phyloP scores from a whole-genome alignment of 2,888 invertebrate genomes.

The Lottia gigantea region DNA sequence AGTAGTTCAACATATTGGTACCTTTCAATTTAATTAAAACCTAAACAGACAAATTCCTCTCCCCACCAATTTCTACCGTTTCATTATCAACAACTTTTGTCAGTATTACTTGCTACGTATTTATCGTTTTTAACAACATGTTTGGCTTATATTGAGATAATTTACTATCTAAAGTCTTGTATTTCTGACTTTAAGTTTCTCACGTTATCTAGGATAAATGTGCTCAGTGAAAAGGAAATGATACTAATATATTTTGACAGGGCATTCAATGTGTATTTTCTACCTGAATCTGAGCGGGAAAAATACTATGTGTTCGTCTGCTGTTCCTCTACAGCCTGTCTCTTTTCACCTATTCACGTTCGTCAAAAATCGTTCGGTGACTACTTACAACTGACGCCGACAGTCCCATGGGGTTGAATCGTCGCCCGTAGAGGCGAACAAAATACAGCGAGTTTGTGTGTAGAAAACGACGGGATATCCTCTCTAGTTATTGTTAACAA shows the following conservation, averaged over 20 bases:
- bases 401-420: slow-evolving; percentile 7
- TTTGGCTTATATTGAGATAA: background rate
- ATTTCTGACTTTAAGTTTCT: slow-evolving; percentile 7
- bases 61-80: no score
- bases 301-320: slow-evolving; percentile 2
- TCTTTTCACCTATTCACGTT: slow-evolving; percentile 4
- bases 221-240: slow-evolving; percentile 6
- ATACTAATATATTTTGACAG: slow-evolving; percentile 5
- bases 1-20: no score
- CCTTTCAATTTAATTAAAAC: no score
- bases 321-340: slow-evolving; percentile 4
- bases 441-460: slow-evolving; percentile 2
- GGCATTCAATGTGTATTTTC: slow-evolving; percentile 7
- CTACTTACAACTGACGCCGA: slow-evolving; percentile 7
- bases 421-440: slow-evolving; percentile 11
- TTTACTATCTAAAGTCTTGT: background rate
- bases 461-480: background rate
- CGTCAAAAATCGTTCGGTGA: slow-evolving; percentile 8
- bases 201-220: background rate
- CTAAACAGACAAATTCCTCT: no score
- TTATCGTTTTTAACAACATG: background rate
- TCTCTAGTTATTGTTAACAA: background rate
- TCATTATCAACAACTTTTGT: no score
- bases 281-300: slow-evolving; percentile 1
- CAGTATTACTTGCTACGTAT: background rate